Conservation (phyloP, 2,888 invertebrate species). For the Therioaphis trifolii region DNA sequence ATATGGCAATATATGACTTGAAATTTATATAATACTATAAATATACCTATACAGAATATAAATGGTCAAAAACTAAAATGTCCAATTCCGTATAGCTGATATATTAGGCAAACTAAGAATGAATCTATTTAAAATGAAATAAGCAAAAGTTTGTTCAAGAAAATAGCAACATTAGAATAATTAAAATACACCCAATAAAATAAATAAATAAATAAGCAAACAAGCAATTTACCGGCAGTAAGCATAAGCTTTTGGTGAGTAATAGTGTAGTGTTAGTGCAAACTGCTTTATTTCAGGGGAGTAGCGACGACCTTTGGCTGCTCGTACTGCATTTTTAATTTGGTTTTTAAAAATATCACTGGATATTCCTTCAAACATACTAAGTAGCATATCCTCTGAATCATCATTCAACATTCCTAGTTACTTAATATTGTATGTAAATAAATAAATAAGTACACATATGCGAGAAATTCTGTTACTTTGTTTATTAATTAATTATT, state of each 20-base stretch:
- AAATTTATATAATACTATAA: too few species aligned
- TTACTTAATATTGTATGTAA: constrained; percentile 4
- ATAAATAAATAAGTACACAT: too few species aligned
- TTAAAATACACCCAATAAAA: constrained; percentile 33
- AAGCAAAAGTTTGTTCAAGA: constrained; percentile 15
- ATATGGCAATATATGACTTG: too few species aligned
- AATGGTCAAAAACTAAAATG: neutral
- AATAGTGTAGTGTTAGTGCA: constrained; percentile 27
- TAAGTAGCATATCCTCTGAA: constrained; percentile 22
- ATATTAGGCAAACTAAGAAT: constrained; percentile 19
- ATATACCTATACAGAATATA: too few species aligned
- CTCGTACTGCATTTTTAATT: constrained; percentile 24
- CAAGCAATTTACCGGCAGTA: constrained; percentile 22
- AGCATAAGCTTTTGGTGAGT: constrained; percentile 29
- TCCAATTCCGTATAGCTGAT: neutral
- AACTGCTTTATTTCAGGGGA: too few species aligned
- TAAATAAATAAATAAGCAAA: neutral
- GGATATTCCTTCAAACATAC: constrained; percentile 26
- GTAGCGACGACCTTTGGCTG: constrained; percentile 10
- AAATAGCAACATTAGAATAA: constrained; percentile 3
- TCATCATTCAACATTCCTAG: constrained; percentile 22
- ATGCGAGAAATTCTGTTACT: too few species aligned
- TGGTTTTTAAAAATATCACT: constrained; percentile 33
- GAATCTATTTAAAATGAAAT: constrained; percentile 32
- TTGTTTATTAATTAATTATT: too few species aligned